phyloP scores from a whole-genome alignment of 64 coral and sea anemone genomes.

The Porites lutea region DNA sequence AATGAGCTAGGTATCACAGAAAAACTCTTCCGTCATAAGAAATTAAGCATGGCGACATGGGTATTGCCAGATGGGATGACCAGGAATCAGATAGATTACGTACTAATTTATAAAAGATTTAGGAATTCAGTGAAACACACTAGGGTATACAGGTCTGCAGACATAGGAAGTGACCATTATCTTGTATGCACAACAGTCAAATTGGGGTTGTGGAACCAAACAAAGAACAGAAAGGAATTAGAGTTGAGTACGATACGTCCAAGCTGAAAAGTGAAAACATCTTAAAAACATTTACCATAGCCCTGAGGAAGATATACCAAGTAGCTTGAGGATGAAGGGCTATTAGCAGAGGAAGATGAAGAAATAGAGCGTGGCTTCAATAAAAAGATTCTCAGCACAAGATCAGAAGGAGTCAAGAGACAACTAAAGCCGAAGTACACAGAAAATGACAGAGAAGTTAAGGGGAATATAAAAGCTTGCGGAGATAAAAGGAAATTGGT shows the following conservation, averaged over 20 bases:
- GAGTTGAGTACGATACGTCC: conserved; percentile 12
- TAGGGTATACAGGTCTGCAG: conserved; percentile 34
- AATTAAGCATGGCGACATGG: too few relatives aligned
- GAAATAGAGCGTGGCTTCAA: conserved; percentile 47
- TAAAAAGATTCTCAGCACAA: conserved; percentile 36
- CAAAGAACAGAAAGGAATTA: neutral
- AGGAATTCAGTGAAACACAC: conserved; percentile 30
- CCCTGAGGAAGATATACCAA: neutral
- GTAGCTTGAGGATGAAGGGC: neutral
- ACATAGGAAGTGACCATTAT: conserved; percentile 28
- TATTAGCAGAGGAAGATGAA: neutral
- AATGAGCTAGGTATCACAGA: neutral
- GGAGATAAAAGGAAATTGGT: conserved; percentile 49
- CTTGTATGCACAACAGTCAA: conserved; percentile 25
- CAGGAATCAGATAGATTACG: neutral
- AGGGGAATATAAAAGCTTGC: conserved; percentile 10
- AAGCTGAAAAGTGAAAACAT: conserved; percentile 10
- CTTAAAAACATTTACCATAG: conserved; percentile 23
- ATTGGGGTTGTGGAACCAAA: neutral
- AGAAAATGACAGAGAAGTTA: conserved; percentile 63
- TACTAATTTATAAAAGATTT: neutral
- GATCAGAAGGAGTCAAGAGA: conserved; percentile 41
- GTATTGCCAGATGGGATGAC: too few relatives aligned
- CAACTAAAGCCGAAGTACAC: conserved; percentile 24
- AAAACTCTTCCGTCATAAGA: conserved; percentile 10